Evolutionary conservation across 2,888 invertebrate species (phyloP), one percentile per base, ranked within the genome.

Genomic region (Drosophila acutilabella): DNA sequence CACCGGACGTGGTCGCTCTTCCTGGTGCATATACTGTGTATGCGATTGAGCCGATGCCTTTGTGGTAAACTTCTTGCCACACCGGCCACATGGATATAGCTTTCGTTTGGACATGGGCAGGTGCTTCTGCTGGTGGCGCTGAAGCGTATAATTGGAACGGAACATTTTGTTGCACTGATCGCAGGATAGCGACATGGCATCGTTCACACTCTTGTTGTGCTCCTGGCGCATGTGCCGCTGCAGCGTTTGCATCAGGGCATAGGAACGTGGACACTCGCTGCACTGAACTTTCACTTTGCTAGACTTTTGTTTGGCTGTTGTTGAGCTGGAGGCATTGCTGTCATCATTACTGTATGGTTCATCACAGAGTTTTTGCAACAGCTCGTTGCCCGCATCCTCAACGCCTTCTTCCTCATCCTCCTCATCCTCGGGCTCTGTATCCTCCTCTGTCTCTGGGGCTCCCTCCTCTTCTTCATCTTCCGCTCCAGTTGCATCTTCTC

Each of bases 1-100:
- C 71, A 93, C 93, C 0, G 93, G 93, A 14, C 93, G 89, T 2
- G 87, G 83, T 0, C 88, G 70, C 30, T 92, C 92, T 11, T 91
- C 91, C 33, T 89, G 88, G 44, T 92, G 92, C 53, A 91, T 89
- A 6, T 89, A 83, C 47, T 90, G 90, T 5, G 89, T 79, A 41
- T 91, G 91, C 0, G 80, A 73, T 38, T 90, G 82, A 4, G 91
- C 82, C 10, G 80, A 81, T 10, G 72, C 71, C 30, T 62, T 67
- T 13, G 85, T 90, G n/a, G 86, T 84, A 23, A 91, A 92, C 48
- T 87, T 89, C 64, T 90, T 91, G 33, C 90, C 90, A 62, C 92
- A 92, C 33, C 81, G 89, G 11, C 76, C 66, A 65, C 92, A 92
- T 2, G 76, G 72, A 50, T 67, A 77, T 6, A 71, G 36, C 20